These are phyloP conservation scores for Parapristionchus giblindavisi DNA, from an alignment of 2,888 invertebrate genomes.

Conservation along the genomic window DNA sequence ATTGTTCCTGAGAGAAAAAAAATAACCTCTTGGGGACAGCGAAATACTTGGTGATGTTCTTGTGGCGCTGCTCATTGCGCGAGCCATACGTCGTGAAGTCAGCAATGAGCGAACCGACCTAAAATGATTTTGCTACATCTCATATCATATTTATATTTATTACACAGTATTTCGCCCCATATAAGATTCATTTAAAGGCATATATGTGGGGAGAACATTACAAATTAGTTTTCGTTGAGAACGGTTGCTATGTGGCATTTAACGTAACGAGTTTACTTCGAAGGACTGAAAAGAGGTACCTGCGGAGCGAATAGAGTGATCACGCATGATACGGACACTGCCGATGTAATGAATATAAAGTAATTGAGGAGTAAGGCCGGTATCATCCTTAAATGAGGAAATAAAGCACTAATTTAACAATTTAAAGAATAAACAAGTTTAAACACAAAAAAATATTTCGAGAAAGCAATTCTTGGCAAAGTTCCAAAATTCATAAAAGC, in stretches of 20 bases:
- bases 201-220: neutral
- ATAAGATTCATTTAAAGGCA: too few relatives aligned
- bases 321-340: slow-evolving; percentile 46
- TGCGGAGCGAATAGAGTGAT: slow-evolving; percentile 47
- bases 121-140: neutral
- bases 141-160: neutral
- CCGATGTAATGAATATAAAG: slow-evolving; percentile 44
- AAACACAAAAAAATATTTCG: neutral
- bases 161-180: too few relatives aligned
- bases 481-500: neutral
- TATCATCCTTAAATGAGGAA: slow-evolving; percentile 14
- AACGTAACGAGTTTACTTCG: neutral
- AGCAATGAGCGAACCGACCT: slow-evolving; percentile 41
- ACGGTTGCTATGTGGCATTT: too few relatives aligned
- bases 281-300: neutral
- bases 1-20: too few relatives aligned
- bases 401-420: neutral
- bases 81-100: slow-evolving; percentile 58
- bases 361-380: slow-evolving; percentile 45
- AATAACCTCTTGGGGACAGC: slow-evolving; percentile 31
- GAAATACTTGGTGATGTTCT: slow-evolving; percentile 32
- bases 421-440: neutral
- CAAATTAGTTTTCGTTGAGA: neutral
- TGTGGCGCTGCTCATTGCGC: slow-evolving; percentile 42
- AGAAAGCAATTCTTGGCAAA: neutral